Evolutionary conservation across 2,113 vertebrate genomes (phyloP), one percentile per base, ranked within the genome.

Genomic region (Indicator maculatus): DNA sequence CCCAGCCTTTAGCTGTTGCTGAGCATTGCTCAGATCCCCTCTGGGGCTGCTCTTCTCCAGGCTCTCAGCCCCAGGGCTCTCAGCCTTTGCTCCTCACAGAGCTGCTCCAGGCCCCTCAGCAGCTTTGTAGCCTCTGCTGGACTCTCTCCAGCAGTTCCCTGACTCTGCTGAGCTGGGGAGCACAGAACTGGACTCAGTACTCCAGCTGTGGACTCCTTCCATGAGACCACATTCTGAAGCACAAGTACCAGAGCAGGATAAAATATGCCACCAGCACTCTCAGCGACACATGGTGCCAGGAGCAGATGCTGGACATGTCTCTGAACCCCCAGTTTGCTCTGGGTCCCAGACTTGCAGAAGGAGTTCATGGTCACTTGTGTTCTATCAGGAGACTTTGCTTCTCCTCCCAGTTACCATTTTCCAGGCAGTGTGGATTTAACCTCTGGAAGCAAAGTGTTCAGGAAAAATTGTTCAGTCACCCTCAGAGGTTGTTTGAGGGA

Each of bases 161-260:
- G 36, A 21, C 47, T 20, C 18, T 50, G 15, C 16, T 28, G 53
- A 28, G 28, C 53, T 55, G 27, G 15, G 9, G 53, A 28, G 53
- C 53, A 27, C 53, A 55, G 27, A 55, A 28, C 27, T 55, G 53
- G 53, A 16, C 53, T 27, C 53, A 55, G 8, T 5, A 55, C 27
- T 55, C 27, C 53, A 55, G 27, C 28, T 55, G 27, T 20, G 45
- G 36, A n/a, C 53, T 82, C 63, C 6, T 61, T 11, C 76, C 72
- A 39, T 1, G 0, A 26, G 23, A 13, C 55, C n/a, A 3, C 9
- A 5, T 23, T 30, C 4, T 3, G 2, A 63, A 58, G 71, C 17
- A 31, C 0, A 0, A 75, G 44, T 1, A 76, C 26, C 1, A 1
- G 12, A 30, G 45, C 45, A 79, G 86, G 56, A 66, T 36, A 50